Evolutionary conservation across 2,113 vertebrate species (phyloP).

Genomic region (Phrynosoma platyrhinos): DNA sequence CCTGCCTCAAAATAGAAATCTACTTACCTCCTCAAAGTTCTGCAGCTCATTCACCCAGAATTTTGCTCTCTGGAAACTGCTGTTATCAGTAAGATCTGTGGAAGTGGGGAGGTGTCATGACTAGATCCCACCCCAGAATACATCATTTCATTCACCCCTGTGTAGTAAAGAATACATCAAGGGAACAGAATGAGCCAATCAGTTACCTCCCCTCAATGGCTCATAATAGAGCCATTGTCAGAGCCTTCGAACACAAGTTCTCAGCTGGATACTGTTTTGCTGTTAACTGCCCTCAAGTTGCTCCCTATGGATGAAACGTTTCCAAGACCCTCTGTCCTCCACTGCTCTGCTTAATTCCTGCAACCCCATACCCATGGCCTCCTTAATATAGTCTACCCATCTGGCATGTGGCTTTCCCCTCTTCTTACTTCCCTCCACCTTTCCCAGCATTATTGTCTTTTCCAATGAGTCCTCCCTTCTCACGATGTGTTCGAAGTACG

Average conservation of each 20-base stretch:
- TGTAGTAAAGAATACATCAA: neutral
- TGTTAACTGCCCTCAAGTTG: too few species aligned
- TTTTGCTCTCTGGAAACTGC: conserved; percentile 92
- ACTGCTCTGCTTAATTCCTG: too few species aligned
- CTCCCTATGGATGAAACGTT: too few species aligned
- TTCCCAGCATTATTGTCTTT: too few species aligned
- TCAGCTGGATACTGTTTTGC: neutral
- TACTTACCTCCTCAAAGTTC: conserved; percentile 90
- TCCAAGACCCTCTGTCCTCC: too few species aligned
- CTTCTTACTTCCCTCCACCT: too few species aligned
- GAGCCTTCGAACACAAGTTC: neutral
- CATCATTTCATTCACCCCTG: neutral
- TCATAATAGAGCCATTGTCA: neutral
- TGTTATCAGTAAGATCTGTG: conserved; percentile 92
- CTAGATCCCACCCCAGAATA: conserved; percentile 6
- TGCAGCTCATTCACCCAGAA: conserved; percentile 98
- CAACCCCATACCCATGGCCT: too few species aligned
- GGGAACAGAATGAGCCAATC: neutral
- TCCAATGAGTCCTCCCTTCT: too few species aligned
- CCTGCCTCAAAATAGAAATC: neutral
- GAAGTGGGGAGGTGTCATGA: neutral
- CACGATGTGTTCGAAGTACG: too few species aligned
- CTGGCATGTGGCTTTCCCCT: too few species aligned
- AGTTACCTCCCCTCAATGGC: neutral
- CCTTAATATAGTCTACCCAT: too few species aligned